A percentile compares a stretch with the other conserved stretches of the same genome.
These are phyloP conservation scores for Scortum barcoo DNA, from an alignment of 2,113 vertebrate species.

Conservation along the genomic window DNA sequence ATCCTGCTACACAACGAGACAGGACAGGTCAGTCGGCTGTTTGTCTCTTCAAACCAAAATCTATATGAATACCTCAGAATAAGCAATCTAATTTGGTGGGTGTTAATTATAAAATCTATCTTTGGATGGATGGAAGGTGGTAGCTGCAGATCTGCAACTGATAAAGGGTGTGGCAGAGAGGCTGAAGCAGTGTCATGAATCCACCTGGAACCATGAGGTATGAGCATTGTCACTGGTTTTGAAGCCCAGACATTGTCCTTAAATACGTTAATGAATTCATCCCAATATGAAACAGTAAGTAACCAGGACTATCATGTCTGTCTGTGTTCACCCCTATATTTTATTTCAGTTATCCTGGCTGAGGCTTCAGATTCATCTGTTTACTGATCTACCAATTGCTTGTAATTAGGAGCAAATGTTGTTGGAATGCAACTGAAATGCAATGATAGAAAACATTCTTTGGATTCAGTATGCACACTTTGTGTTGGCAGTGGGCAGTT, in stretches of 20 bases:
- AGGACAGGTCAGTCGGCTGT: constrained; percentile 80
- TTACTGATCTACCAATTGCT: too few species aligned
- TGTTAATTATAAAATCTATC: neutral
- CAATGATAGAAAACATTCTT: neutral
- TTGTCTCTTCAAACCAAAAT: neutral
- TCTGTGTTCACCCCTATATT: neutral
- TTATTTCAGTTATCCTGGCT: too few species aligned
- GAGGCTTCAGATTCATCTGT: too few species aligned
- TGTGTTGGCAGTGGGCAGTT: neutral
- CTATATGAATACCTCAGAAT: neutral
- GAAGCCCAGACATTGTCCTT: too few species aligned
- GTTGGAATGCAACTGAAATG: neutral
- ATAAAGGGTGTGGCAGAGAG: constrained; percentile 87
- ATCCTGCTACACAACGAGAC: constrained; percentile 88
- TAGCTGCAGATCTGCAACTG: constrained; percentile 85
- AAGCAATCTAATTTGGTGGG: neutral
- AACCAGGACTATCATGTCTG: too few species aligned
- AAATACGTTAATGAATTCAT: too few species aligned
- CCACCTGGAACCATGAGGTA: constrained; percentile 87
- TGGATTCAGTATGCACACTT: neutral
- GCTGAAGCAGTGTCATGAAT: constrained; percentile 85
- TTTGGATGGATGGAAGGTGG: constrained; percentile 67
- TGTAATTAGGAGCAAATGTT: neutral
- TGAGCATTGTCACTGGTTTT: too few species aligned
- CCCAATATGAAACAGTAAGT: too few species aligned